A percentile compares a stretch with the other conserved stretches of the same genome.
Conservation (phyloP, 2,113 vertebrate species). For the Eclectus roratus region DNA sequence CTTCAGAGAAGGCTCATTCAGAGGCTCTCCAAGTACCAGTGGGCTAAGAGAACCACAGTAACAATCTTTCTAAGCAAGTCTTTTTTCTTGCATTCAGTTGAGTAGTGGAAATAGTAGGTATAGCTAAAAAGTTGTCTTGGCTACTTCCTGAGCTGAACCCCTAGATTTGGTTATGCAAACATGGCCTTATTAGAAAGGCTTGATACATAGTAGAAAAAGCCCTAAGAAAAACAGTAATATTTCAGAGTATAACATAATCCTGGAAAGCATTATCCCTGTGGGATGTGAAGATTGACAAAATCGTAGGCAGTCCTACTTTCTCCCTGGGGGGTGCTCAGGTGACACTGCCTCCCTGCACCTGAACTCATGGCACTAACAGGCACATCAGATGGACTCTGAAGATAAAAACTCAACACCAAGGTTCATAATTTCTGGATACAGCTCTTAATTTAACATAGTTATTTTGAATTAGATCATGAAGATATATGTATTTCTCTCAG, state of each 20-base stretch:
- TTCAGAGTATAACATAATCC: neutral
- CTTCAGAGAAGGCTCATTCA: neutral
- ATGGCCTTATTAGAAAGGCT: neutral
- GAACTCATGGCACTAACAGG: neutral
- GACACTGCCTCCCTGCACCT: neutral
- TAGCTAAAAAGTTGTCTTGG: neutral
- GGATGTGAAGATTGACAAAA: neutral
- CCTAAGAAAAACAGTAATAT: neutral
- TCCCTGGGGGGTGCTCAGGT: neutral
- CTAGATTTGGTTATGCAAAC: neutral
- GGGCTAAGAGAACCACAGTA: neutral
- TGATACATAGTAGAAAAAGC: neutral
- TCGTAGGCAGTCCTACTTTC: neutral
- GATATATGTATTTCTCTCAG: neutral
- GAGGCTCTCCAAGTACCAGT: neutral
- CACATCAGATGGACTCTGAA: neutral
- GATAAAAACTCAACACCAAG: neutral
- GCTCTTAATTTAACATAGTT: neutral
- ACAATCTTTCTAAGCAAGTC: neutral
- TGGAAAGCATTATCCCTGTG: neutral
- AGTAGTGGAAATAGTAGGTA: neutral
- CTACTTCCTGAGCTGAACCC: neutral
- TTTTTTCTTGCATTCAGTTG: neutral
- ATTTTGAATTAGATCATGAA: neutral
- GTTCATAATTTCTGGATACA: neutral